Conservation (phyloP, 2,113 vertebrate genomes). For the Cololabis saira region DNA sequence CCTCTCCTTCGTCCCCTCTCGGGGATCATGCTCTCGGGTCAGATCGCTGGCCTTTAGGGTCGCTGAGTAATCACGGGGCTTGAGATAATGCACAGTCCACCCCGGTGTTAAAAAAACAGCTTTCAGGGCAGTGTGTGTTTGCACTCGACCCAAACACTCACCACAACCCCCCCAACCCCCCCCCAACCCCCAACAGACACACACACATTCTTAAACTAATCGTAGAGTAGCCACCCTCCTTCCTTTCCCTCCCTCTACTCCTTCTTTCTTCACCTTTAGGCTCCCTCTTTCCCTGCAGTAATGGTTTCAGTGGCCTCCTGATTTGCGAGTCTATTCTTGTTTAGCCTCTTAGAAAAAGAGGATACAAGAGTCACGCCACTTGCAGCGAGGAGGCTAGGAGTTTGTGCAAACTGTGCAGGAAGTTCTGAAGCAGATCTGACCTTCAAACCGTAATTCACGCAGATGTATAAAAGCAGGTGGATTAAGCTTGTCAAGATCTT, state of each 20-base stretch:
- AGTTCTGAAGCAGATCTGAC: constrained; percentile 3
- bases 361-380: constrained; percentile 63
- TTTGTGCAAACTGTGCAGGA: neutral
- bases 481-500: neutral
- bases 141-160: constrained; percentile 22
- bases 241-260: constrained; percentile 57
- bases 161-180: constrained; percentile 6
- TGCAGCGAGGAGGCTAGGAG: constrained; percentile 20
- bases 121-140: constrained; percentile 30
- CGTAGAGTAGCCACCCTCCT: constrained; percentile 59
- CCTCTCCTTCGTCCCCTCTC: constrained; percentile 27
- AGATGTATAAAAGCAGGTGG: neutral
- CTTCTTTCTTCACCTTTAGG: constrained; percentile 67
- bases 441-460: neutral
- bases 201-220: constrained; percentile 67
- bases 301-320: constrained; percentile 68
- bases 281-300: constrained; percentile 55
- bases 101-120: constrained; percentile 68
- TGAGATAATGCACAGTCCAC: constrained; percentile 69
- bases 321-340: constrained; percentile 80
- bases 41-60: constrained; percentile 73
- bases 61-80: constrained; percentile 68
- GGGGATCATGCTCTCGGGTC: constrained; percentile 72
- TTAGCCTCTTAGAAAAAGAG: constrained; percentile 67
- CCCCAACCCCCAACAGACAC: constrained; percentile 7